Base-by-base conservation (phyloP, 2,888 invertebrate genomes). In the Caenorhabditis sp. region DNA sequence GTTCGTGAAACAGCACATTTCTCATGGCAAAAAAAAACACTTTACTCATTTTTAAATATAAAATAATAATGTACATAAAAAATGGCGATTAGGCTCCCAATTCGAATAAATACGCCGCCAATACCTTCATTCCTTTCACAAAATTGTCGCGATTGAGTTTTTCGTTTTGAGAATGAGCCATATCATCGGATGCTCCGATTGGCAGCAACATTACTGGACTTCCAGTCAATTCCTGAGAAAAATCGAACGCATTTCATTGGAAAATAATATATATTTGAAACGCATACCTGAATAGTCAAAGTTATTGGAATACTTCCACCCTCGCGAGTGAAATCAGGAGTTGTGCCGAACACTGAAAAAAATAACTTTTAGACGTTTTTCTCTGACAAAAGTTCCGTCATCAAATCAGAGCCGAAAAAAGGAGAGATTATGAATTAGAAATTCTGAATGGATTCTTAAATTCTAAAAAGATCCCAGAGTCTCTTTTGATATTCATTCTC, bases 81-180 rank as follows among this genome's bases (percentile, higher is more conserved):
- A 43, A 12, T 14, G 12, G 12, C 43, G 26, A 26, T 70, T 72
- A 72, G 24, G 62, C 57, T 17, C 75, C 81, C 26, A 87, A 69
- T 62, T 86, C 86, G 26, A 84, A 69, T 43, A 86, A 62, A 66
- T 87, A 86, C 10, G 83, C 83, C 19, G 83, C 86, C 24, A 87
- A 76, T 3, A 79, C 72, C 69, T 86, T 86, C 67, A 78, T 84
- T 49, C 86, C 86, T 62, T 84, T 70, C 60, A 87, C 77, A 58
- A 84, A 86, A 67, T 86, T 87, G 55, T 73, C 69, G 70, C 93
- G 90, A 90, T 97, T 93, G 83, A 99, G 91, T 89, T 99, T 99
- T 90, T 99, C 97, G 90, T 99, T 97, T 90, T 97, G 86, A 95
- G 96, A 96, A 90, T 99, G 99, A 71, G 97, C 97, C 84, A 97